Evolutionary conservation across 2,888 invertebrate species (phyloP), one percentile per base, ranked within the genome.

Genomic region (Leptopilina syphax): DNA sequence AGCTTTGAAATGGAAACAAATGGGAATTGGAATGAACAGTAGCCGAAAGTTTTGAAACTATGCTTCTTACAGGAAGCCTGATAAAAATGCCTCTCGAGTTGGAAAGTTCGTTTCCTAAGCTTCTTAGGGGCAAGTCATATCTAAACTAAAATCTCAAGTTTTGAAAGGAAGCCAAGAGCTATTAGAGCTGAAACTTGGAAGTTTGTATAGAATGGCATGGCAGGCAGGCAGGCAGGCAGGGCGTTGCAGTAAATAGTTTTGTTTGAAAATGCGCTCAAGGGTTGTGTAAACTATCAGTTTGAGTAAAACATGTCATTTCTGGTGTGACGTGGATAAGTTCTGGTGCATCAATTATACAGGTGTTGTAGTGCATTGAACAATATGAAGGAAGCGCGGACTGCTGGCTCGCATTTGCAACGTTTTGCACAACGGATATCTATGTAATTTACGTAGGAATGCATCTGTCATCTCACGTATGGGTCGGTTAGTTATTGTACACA

Each of bases 381-480:
- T 13, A 54, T 73, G 57, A 54, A 34, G 57, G 73, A 57, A 73
- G n/a, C 54, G 8, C 54, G 9, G 54, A 54, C 73, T 54, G 57
- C 41, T n/a, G 7, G 18, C 47, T 44, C 44, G 47, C 47, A 67
- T 47, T 67, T 47, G 10, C 54, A 57, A 73, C 73, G 73, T 73
- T 73, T 73, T 57, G n/a, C 34, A 73, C 73, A 70, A 70, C 70
- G 57, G 54, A 57, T 57, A 73, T 73, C n/a, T 8, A 54, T 73
- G 57, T 73, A 73, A 73, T 73, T 73, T 73, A 73, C 73, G 34
- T 73, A 10, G 10, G 2, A 10, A 70, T 73, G 41, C 73, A 73
- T 73, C 73, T 73, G 73, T 73, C 73, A 73, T 70, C 54, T 54
- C 70, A 70, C 70, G 54, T 70, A 70, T 57, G 73, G 9, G 73